Evolutionary conservation across 1,140 invertebrate genomes (phyloP), one percentile per base, ranked within the genome.

Genomic region (Heliconius congener): DNA sequence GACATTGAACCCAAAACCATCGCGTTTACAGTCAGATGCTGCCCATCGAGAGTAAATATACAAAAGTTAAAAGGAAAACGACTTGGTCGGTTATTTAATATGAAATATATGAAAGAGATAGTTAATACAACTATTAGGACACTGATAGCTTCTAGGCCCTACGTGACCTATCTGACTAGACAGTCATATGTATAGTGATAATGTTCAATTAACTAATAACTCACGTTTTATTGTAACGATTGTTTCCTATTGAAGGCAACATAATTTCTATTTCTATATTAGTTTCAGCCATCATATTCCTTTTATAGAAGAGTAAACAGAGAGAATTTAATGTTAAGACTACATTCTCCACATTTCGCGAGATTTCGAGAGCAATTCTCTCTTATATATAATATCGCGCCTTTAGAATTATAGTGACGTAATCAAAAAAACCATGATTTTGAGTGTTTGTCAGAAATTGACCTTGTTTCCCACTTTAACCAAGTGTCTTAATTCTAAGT

Each of bases 81-180:
- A 37, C 6, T 37, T 6, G 34, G 34, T 37, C 6, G 19, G 19
- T 52, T 19, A 52, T 27, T 30, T 66, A 16, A 30, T 30, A 66
- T 30, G 9, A 71, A 71, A 71, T 34, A 71, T 71, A 71, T 71
- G 37, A 37, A 72, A 66, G 37, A 46, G 23, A 75, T 37, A 70
- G 30, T 46, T 57, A 52, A 23, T 57, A 39, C 79, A 76, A 30
- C 76, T 81, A 73, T 81, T 81, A 74, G 73, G 50, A 75, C 60
- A 81, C 23, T 74, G 76, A 81, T 81, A 81, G 57, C 76, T 75
- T 52, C 50, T 75, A 81, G 73, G 70, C 73, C 77, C 60, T 74
- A 81, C 80, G 80, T 81, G 80, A 81, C 76, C 80, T 81, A 81
- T 81, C 80, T 34, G 76, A 71, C 60, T 75, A 81, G 74, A 73